These are phyloP conservation scores for Haemorhous mexicanus DNA, from an alignment of 2,113 vertebrate genomes.

Conservation along the genomic window DNA sequence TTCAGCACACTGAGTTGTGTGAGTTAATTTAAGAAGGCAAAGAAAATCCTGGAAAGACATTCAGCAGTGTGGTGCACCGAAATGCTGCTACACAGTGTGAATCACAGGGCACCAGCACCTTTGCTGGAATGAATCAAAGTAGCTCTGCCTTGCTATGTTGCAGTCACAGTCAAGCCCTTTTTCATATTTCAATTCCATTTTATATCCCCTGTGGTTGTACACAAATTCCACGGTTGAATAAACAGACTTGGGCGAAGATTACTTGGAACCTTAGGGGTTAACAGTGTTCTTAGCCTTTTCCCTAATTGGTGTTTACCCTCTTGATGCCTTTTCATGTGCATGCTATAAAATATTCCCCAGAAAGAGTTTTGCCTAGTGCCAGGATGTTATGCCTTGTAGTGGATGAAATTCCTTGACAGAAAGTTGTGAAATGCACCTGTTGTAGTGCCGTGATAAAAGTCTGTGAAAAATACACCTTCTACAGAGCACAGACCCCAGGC, in stretches of 20 bases:
- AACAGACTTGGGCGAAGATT: slow-evolving; percentile 15
- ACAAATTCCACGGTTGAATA: slow-evolving; percentile 32
- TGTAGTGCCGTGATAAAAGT: background rate
- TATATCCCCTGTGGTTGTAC: slow-evolving; percentile 14
- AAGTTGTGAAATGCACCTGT: background rate
- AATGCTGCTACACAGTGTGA: background rate
- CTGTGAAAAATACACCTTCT: background rate
- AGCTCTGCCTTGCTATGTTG: background rate
- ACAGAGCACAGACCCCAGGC: background rate
- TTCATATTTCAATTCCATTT: slow-evolving; percentile 36
- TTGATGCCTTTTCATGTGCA: background rate
- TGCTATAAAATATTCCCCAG: background rate
- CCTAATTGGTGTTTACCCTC: slow-evolving; percentile 40
- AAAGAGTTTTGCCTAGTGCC: background rate
- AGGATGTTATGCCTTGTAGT: background rate
- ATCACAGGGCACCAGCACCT: background rate
- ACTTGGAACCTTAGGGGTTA: slow-evolving; percentile 49
- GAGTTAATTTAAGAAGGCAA: background rate
- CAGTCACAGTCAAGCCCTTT: background rate
- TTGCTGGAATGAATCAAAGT: background rate
- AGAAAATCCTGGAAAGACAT: background rate
- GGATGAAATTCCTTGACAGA: background rate
- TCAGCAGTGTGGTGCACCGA: rapidly evolving
- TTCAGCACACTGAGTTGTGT: background rate
- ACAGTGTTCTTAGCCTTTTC: slow-evolving; percentile 46